Evolutionary conservation across 1,140 invertebrate species (phyloP), one percentile per base, ranked within the genome.

Genomic region (Bombus confusus): DNA sequence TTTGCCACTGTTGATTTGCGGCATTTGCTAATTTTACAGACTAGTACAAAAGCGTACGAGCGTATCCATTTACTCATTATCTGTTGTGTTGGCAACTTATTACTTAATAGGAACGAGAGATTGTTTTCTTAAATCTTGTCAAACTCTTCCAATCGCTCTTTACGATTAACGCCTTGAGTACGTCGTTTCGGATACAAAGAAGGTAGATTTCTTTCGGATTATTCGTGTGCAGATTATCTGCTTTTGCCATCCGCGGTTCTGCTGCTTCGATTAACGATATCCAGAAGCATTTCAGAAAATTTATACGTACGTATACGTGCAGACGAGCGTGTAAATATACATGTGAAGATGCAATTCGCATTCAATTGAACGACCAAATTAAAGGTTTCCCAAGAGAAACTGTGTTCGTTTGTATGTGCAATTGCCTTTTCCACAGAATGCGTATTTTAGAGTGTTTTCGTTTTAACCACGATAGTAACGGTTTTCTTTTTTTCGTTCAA

Each of bases 361-460:
- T 85, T 73, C 52, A 69, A 85, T 62, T 59, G 43, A 80, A 85
- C 52, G 76, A 80, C 31, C 57, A 77, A 85, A 85, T 85, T 85
- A 85, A 85, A 85, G 73, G 66, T 72, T 85, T 59, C 18, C 13
- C 52, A 43, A 52, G 75, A 59, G 75, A 31, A 41, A 37, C 37
- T 68, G 39, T 52, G 37, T 43, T 78, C 74, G 73, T 31, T 74
- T 66, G 66, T 76, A 37, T 34, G 28, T 64, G 28, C 75, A 79
- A 85, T 85, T 79, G n/a, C 66, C 13, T 69, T 47, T 68, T 62
- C 47, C 47, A 41, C 41, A 71, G 15, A 80, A 80, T 69, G n/a
- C 78, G 47, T 52, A 80, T 80, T 80, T 71, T 71, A 15, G 57
- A 31, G 64, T 71, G 22, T 72, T 81, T 47, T 8, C 68, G 34